These are phyloP conservation scores for Myiozetetes cayanensis DNA, from an alignment of 2,113 vertebrate genomes.

Conservation along the genomic window DNA sequence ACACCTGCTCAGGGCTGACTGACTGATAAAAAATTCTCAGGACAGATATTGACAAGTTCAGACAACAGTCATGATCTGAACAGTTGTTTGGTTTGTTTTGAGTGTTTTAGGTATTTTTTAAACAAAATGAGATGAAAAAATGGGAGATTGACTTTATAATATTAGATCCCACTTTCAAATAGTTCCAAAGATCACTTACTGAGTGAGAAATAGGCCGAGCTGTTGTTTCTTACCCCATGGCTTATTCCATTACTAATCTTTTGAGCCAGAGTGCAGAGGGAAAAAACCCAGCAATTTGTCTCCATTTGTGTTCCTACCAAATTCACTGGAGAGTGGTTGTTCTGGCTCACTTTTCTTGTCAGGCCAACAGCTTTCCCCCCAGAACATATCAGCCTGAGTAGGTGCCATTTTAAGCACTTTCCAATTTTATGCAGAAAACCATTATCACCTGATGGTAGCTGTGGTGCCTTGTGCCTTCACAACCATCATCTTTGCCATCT, in stretches of 20 bases:
- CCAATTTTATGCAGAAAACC: background rate
- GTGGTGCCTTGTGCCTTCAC: background rate
- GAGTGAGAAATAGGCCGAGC: background rate
- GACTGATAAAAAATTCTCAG: background rate
- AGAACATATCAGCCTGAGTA: background rate
- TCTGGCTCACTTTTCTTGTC: background rate
- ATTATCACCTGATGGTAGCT: fast-evolving
- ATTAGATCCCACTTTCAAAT: background rate
- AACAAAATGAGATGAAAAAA: background rate
- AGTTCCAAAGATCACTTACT: background rate
- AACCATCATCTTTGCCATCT: background rate
- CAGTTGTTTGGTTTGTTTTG: background rate
- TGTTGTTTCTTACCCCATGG: background rate
- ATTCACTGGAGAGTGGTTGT: background rate
- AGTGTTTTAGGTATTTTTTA: background rate
- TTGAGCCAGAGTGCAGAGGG: background rate
- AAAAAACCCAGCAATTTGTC: background rate
- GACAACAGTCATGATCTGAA: background rate
- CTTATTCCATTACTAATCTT: background rate
- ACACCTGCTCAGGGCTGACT: background rate
- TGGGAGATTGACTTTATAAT: background rate
- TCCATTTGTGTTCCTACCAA: background rate
- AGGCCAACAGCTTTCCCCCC: background rate
- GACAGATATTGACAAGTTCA: background rate
- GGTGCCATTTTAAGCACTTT: background rate